Conservation (phyloP, 1,140 invertebrate genomes). For the Cydia pomonella region DNA sequence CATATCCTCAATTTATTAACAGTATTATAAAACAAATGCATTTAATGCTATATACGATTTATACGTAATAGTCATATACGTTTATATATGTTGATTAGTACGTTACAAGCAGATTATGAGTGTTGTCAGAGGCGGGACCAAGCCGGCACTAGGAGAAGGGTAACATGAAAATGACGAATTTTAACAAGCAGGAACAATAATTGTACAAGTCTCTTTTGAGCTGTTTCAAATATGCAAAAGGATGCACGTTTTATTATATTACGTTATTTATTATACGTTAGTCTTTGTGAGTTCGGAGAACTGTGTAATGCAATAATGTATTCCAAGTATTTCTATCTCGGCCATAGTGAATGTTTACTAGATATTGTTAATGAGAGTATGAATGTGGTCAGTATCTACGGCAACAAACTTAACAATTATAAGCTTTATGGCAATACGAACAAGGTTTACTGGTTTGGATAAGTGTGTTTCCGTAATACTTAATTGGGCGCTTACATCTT, state of each 20-base stretch:
- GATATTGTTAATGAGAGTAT: conserved; percentile 14
- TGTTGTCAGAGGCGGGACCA: conserved; percentile 59
- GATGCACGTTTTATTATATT: conserved; percentile 45
- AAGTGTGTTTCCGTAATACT: background rate
- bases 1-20: conserved; percentile 66
- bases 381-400: background rate
- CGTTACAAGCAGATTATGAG: conserved; percentile 36
- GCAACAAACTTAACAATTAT: background rate
- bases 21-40: conserved; percentile 65
- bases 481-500: conserved; percentile 21
- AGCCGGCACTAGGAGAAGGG: conserved; percentile 72
- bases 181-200: conserved; percentile 47
- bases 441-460: background rate
- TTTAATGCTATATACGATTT: conserved; percentile 71
- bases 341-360: conserved; percentile 24
- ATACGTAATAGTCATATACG: conserved; percentile 66
- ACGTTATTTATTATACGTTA: conserved; percentile 39
- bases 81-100: conserved; percentile 56
- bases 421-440: background rate
- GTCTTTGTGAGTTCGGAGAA: conserved; percentile 36
- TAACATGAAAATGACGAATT: conserved; percentile 56
- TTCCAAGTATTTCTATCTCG: conserved; percentile 26
- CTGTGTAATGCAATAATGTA: conserved; percentile 28
- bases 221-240: conserved; percentile 65
- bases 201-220: conserved; percentile 42